Percentiles rank a stretch among this genome's conserved stretches.
These are phyloP conservation scores for Megalonaias nervosa DNA, from an alignment of 1,140 invertebrate species.

Conservation along the genomic window DNA sequence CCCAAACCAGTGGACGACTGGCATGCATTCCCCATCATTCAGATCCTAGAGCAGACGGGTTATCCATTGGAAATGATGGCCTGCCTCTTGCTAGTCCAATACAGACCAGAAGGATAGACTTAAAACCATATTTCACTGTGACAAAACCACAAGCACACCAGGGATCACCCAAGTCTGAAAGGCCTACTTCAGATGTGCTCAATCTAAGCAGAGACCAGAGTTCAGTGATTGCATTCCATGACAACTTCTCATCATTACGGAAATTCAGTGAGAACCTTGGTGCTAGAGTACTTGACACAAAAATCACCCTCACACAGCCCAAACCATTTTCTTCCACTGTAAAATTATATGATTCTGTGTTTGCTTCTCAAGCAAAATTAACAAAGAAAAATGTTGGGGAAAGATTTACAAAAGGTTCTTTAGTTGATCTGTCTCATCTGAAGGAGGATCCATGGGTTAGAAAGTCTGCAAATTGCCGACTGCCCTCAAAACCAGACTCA, in stretches of 20 bases:
- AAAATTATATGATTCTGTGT: constrained; percentile 12
- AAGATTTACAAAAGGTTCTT: constrained; percentile 28
- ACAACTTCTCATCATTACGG: constrained; percentile 19
- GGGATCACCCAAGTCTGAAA: not conserved
- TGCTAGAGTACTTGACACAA: constrained; percentile 13
- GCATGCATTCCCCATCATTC: constrained; percentile 3
- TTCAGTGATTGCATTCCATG: constrained; percentile 31
- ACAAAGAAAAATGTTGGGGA: constrained; percentile 15
- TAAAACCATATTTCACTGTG: constrained; percentile 21
- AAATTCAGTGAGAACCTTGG: constrained; percentile 30
- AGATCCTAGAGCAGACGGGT: constrained; percentile 16
- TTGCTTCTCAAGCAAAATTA: constrained; percentile 24
- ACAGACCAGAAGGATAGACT: constrained; percentile 20
- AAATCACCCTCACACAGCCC: constrained; percentile 27
- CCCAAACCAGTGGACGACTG: constrained; percentile 9
- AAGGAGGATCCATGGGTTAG: constrained; percentile 30
- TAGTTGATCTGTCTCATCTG: constrained; percentile 28
- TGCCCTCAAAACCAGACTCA: not conserved
- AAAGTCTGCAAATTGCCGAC: too few species aligned
- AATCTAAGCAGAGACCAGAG: constrained; percentile 20
- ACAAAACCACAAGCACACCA: constrained; percentile 14
- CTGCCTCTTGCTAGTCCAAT: constrained; percentile 3
- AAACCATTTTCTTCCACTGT: constrained; percentile 30
- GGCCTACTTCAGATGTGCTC: not conserved
- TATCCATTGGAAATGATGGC: not conserved